Evolutionary conservation across 2,797 vertebrate genomes (phyloP).

Genomic region (Neostethus bicornis): DNA sequence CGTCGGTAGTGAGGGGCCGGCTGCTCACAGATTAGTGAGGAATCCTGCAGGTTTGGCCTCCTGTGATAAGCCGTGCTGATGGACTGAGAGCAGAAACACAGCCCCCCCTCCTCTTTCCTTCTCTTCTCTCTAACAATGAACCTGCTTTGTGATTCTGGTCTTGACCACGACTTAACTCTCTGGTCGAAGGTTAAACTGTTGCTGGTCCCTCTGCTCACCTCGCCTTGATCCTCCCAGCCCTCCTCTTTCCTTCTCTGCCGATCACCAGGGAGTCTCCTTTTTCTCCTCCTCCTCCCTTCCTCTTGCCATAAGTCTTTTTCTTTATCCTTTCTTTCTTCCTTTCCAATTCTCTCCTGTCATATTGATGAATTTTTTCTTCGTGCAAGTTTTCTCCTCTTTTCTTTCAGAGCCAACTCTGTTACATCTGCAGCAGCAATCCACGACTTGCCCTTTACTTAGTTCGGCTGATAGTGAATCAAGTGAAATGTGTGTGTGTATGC

Average conservation of each 20-base stretch:
- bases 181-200: constrained; percentile 63
- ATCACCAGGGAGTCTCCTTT: constrained; percentile 3
- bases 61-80: constrained; percentile 55
- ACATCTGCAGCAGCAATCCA: constrained; percentile 12
- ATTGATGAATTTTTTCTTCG: not conserved
- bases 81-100: constrained; percentile 30
- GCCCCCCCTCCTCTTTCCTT: not conserved
- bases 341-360: not conserved
- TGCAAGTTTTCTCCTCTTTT: not conserved
- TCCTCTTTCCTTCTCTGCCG: not conserved
- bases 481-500: constrained; percentile 3
- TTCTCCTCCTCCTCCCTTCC: constrained; percentile 5
- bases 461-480: constrained; percentile 16
- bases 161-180: constrained; percentile 62
- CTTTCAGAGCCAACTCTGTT: constrained; percentile 6
- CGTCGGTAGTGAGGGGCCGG: not conserved
- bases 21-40: constrained; percentile 31
- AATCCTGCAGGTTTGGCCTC: constrained; percentile 20
- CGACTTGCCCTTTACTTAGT: constrained; percentile 17
- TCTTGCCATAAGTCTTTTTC: not conserved
- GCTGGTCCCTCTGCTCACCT: constrained; percentile 28
- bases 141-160: constrained; percentile 64
- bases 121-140: constrained; percentile 26
- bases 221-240: constrained; percentile 15
- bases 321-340: not conserved